Evolutionary conservation across 2,113 vertebrate species (phyloP), one percentile per base, ranked within the genome.

Genomic region (Pterocles gutturalis): DNA sequence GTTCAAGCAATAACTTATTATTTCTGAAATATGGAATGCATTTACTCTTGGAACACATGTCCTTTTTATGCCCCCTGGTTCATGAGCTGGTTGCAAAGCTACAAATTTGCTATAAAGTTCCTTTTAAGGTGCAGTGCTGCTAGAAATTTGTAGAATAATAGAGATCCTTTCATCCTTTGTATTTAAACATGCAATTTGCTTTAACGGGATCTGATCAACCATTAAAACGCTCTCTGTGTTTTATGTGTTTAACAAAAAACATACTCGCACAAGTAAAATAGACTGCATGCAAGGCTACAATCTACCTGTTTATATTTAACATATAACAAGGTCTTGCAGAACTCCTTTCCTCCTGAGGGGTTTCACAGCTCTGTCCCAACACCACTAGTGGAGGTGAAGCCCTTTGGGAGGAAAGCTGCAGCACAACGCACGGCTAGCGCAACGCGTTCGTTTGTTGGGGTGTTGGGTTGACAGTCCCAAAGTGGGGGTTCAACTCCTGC

Each of bases 31-130:
- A 97, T 97, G 95, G 96, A 96, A 96, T 93, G 58, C 72, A 97
- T 97, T 96, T 96, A 43, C 80, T 96, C 85, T 66, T 93, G 90
- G 92, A 97, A 97, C 95, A 96, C 79, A 57, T 77, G 94, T 96
- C 92, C 78, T 91, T 96, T 97, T 97, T 95, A 96, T 93, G 93
- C 91, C 82, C 90, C 67, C 49, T 95, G 38, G 43, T 96, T 97
- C 94, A 94, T 53, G 72, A 96, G 95, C 93, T 96, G 67, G 83
- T 96, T 96, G 91, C 93, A 97, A 93, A 96, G 91, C 96, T 97
- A 96, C 96, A 95, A 96, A 96, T 96, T 97, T 93, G 90, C 96
- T 96, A 95, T 97, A 97, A 97, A 98, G 90, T 83, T 93, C 91
- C 96, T 97, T 97, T 97, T 93, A 95, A 98, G 95, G 91, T 84